Evolutionary conservation across 2,797 vertebrate species (phyloP), one percentile per base, ranked within the genome.

Genomic region (Mormyrops boulengeri): DNA sequence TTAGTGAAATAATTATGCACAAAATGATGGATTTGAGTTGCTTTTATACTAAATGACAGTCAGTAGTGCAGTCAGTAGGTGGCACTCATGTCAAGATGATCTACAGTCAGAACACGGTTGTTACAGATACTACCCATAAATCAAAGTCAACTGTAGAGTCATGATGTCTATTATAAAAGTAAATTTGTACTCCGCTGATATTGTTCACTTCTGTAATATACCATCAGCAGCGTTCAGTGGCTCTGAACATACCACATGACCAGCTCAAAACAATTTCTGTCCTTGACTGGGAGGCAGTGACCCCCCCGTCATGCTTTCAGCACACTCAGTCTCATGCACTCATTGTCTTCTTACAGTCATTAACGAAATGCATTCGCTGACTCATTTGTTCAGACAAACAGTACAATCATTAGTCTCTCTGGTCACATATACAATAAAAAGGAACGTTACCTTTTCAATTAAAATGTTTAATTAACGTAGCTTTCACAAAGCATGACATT

Each of bases 221-320:
- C 19, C 3, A 89, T 53, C 41, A 50, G 47, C 19, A 17, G 38
- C 19, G 11, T 49, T 62, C 22, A 60, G 4, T 34, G 82, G 14
- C 77, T 84, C 30, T 6, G 82, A 89, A 62, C 55, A 66, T n/a
- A 49, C 34, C 38, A 47, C 55, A 55, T 17, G 11, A 82, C 47
- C 53, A 26, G 22, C 4, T 60, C 8, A 62, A 86, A 86, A 47
- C 60, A 14, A 85, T 85, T 84, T 73, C 26, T 89, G 62, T 50
- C 66, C 49, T 50, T 55, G 4, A 60, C 11, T 9, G 44, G 26
- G 89, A 44, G 7, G n/a, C 44, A 88, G 34, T 89, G 88, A 88
- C 86, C 49, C 47, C 41, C 66, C n/a, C 85, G 89, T 89, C 89
- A 88, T 47, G 30, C 82, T 60, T 88, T 92, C 88, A 86, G 90